phyloP scores from a whole-genome alignment of 2,113 vertebrate species.

The Podarcis cretensis region DNA sequence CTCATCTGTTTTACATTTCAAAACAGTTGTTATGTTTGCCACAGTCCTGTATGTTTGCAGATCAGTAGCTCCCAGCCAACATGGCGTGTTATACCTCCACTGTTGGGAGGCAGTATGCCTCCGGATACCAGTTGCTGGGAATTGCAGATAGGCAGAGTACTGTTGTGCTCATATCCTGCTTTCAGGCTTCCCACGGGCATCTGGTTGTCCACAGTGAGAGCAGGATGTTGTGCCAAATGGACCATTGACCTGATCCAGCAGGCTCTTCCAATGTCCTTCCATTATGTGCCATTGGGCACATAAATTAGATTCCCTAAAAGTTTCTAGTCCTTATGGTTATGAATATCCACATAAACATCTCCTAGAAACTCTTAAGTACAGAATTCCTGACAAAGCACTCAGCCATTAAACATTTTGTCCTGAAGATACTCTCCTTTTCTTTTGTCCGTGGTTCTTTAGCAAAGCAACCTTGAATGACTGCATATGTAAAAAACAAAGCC shows the following conservation, averaged over 20 bases:
- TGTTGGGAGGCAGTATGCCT: too few relatives aligned
- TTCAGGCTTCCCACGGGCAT: too few relatives aligned
- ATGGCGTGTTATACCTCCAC: too few relatives aligned
- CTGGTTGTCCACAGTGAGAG: too few relatives aligned
- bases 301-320: neutral
- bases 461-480: neutral
- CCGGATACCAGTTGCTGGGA: too few relatives aligned
- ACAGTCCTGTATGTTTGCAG: neutral
- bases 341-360: neutral
- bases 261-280: too few relatives aligned
- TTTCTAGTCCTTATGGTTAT: neutral
- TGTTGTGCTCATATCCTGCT: too few relatives aligned
- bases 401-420: slow-evolving; percentile 4
- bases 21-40: neutral
- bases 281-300: neutral
- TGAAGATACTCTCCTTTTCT: neutral
- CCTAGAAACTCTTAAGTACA: slow-evolving; percentile 42
- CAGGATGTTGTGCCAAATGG: too few relatives aligned
- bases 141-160: too few relatives aligned
- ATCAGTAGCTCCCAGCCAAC: too few relatives aligned
- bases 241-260: too few relatives aligned
- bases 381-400: neutral
- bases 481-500: neutral
- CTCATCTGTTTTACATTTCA: slow-evolving; percentile 5
- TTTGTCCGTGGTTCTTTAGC: neutral